phyloP scores from a whole-genome alignment of 2,113 vertebrate genomes.

The Apteryx mantelli region DNA sequence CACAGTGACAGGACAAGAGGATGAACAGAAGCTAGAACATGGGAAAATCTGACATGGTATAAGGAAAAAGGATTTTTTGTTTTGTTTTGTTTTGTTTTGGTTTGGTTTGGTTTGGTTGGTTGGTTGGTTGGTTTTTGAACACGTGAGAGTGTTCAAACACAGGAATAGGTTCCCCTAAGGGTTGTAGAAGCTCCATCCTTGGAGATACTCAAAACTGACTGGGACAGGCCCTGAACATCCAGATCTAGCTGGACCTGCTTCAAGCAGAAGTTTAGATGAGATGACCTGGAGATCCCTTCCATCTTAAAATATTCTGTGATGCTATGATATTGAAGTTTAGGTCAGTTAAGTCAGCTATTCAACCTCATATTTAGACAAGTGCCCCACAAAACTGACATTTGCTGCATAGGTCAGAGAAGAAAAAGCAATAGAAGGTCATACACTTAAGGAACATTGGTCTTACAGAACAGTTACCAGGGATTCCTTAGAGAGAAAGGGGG shows the following conservation, averaged over 20 bases:
- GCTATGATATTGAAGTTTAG: background rate
- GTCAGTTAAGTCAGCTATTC: background rate
- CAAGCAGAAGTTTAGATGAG: background rate
- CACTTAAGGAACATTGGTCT: background rate
- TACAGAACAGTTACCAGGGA: background rate
- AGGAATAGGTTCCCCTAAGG: background rate
- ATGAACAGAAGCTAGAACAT: background rate
- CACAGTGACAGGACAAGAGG: background rate
- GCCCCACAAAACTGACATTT: background rate
- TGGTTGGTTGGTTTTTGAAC: too few species aligned
- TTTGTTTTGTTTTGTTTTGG: too few species aligned
- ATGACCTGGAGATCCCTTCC: background rate
- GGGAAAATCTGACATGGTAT: background rate
- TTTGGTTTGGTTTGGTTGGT: too few species aligned
- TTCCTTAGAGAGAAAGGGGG: background rate
- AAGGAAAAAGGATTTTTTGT: background rate
- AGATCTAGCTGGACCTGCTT: background rate
- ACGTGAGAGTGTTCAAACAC: background rate
- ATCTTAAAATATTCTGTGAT: background rate
- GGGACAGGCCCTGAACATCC: background rate
- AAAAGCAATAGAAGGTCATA: background rate
- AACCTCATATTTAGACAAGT: background rate
- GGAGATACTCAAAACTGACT: background rate
- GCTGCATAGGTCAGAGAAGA: background rate
- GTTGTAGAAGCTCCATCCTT: too few species aligned